Evolutionary conservation across 2,888 invertebrate species (phyloP).

Genomic region (Mimas tiliae): DNA sequence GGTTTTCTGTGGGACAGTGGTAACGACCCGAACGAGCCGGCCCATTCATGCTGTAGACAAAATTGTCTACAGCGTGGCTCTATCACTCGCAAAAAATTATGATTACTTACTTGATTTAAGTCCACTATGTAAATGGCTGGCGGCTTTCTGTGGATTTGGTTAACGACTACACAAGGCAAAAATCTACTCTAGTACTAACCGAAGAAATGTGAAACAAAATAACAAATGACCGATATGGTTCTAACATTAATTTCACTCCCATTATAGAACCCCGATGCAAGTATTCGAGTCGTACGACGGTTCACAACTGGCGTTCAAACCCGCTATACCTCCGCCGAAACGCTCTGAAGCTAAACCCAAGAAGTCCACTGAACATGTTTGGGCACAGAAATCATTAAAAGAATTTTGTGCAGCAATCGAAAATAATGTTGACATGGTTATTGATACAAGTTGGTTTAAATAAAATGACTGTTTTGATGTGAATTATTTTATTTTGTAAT

Average conservation of each 20-base stretch:
- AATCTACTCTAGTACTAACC: too few relatives aligned
- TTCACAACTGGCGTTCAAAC: constrained; percentile 89
- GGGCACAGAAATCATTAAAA: constrained; percentile 73
- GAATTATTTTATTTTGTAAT: background rate
- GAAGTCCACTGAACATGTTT: constrained; percentile 54
- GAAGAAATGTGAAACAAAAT: too few relatives aligned
- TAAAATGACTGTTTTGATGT: background rate
- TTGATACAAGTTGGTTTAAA: constrained; percentile 37
- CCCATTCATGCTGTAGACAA: too few relatives aligned
- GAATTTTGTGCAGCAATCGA: constrained; percentile 69
- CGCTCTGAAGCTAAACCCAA: constrained; percentile 57
- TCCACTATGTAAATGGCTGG: too few relatives aligned
- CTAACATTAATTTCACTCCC: constrained; percentile 15
- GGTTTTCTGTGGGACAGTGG: too few relatives aligned
- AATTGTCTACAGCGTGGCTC: too few relatives aligned
- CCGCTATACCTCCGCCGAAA: constrained; percentile 87
- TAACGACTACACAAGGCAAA: too few relatives aligned
- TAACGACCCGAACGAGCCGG: too few relatives aligned
- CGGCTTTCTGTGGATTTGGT: too few relatives aligned
- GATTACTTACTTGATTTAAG: too few relatives aligned
- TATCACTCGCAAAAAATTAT: too few relatives aligned
- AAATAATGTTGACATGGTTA: constrained; percentile 48
- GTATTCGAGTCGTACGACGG: constrained; percentile 87
- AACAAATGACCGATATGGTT: too few relatives aligned
- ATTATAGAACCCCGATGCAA: constrained; percentile 86